These are phyloP conservation scores for Hydrophis major DNA, from an alignment of 2,797 vertebrate genomes.

Conservation along the genomic window DNA sequence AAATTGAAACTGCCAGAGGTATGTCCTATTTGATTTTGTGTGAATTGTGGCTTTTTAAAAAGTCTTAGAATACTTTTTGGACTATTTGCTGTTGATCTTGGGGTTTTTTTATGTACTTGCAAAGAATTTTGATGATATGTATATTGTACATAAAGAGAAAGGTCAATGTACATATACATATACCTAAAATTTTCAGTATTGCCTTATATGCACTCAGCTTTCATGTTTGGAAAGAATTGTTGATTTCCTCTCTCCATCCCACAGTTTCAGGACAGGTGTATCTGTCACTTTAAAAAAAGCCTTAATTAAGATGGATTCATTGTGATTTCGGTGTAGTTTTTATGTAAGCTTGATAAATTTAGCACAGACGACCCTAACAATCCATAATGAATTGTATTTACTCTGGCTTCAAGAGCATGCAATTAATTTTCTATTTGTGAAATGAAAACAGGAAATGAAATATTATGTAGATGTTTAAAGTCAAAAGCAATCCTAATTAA, in stretches of 20 bases:
- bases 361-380: conserved; percentile 67
- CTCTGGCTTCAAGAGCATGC: conserved; percentile 55
- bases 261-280: conserved; percentile 54
- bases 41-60: background rate
- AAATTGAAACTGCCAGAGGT: background rate
- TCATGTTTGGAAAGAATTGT: conserved; percentile 36
- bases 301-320: conserved; percentile 66
- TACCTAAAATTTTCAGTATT: background rate
- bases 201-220: conserved; percentile 6
- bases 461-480: conserved; percentile 55
- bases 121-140: background rate
- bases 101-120: background rate
- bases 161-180: background rate
- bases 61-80: background rate
- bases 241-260: conserved; percentile 7
- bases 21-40: background rate
- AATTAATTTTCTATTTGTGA: conserved; percentile 67
- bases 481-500: conserved; percentile 52
- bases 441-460: conserved; percentile 66
- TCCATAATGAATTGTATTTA: conserved; percentile 59
- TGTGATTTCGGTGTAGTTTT: conserved; percentile 66
- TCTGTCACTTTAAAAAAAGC: conserved; percentile 54
- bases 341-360: conserved; percentile 67
- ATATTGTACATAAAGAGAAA: background rate
- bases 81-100: background rate